Evolutionary conservation across 2,797 vertebrate genomes (phyloP), one percentile per base, ranked within the genome.

Genomic region (Leuciscus waleckii): DNA sequence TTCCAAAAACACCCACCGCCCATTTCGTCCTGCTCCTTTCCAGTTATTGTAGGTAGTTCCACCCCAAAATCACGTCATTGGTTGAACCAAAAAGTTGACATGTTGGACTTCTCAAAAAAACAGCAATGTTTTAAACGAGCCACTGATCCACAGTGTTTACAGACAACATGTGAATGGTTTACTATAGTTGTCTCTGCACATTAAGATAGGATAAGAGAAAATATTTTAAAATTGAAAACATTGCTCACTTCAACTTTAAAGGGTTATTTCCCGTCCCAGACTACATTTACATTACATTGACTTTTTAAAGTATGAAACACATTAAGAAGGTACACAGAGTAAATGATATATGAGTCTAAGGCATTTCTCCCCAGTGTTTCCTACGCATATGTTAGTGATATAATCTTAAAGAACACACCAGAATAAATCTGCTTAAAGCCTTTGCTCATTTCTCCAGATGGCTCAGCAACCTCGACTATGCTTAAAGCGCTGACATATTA

Each of bases 371-470:
- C 37, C 79, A 68, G 61, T 81, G 78, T 82, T 85, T 35, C 16
- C 86, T 78, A 41, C 78, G 85, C 91, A 93, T 91, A 90, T 92
- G 91, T 85, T 80, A 84, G 79, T 89, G 70, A 90, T 90, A 90
- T 91, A 89, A 91, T 93, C 87, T 88, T 88, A 89, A 90, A 85
- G 81, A 82, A 85, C 87, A 87, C 81, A 81, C 86, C 86, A 83
- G 83, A 89, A 91, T 91, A 91, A 91, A 91, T 93, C 88, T 88
- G 81, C 87, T 88, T 92, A 85, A 89, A 79, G 67, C 17, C 75
- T 89, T 73, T 61, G 73, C 81, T 63, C 65, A 79, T 86, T 87
- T 81, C 67, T 54, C 65, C 77, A 86, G 86, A 88, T 86, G 78
- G 89, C 56, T 70, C 58, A 68, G 76, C 26, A 85, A 68, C 74